Base-by-base conservation (phyloP, 2,113 vertebrate species). In the Burhinus oedicnemus region DNA sequence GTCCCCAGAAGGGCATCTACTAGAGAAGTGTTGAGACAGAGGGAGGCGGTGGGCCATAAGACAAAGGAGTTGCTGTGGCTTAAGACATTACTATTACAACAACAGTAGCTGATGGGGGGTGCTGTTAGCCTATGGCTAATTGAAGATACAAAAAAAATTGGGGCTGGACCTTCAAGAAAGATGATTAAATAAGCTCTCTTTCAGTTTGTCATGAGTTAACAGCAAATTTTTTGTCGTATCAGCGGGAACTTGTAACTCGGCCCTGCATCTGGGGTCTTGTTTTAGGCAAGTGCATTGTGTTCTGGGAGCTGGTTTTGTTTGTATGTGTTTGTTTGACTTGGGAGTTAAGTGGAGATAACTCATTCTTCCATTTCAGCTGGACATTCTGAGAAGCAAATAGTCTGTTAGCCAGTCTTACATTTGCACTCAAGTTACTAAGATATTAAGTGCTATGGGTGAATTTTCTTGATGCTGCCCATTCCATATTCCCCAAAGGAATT, bases 141-240 rank as follows among this genome's bases (percentile, higher is more conserved):
- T 12, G 30, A 83, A 40, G n/a, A 30, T 44, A 45, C 2, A 22
- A 26, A 5, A 65, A 54, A 64, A 55, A 2, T 0, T 0, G 12
- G 5, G 1, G 0, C 58, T 85, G 60, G 76, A 60, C 19, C 18
- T 34, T 49, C 38, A n/a, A 49, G 23, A 80, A 70, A 72, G 9
- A 2, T 32, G 30, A 14, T 61, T 76, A 55, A 85, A 45, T 69
- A 51, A 77, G 8, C 17, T 82, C 1, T 71, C 29, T 74, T 87
- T 27, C 32, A 20, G 5, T 91, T 87, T 74, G 21, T 30, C 66
- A 36, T 69, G 76, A 74, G 8, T 52, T 87, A 80, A 52, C 26
- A 65, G 62, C 20, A 40, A 15, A 15, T 80, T 86, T 83, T 47
- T 4, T 44, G 44, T 57, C 8, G 0, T 23, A 47, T 27, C 71